phyloP scores from a whole-genome alignment of 2,797 vertebrate species.

The Mus minutoides region DNA sequence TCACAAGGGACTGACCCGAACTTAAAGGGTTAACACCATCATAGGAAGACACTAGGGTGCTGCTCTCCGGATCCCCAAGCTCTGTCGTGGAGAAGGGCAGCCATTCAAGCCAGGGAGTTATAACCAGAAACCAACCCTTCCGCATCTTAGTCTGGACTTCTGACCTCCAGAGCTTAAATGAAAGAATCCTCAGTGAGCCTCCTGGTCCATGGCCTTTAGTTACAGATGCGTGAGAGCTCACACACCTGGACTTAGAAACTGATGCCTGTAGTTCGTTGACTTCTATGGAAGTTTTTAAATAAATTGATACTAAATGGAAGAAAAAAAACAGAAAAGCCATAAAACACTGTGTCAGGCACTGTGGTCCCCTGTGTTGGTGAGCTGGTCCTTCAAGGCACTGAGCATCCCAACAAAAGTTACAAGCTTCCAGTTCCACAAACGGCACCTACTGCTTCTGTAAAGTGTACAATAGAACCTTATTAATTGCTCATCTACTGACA shows the following conservation, averaged over 20 bases:
- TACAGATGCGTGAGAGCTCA: fast-evolving
- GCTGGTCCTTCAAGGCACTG: not conserved
- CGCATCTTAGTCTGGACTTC: not conserved
- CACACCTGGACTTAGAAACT: not conserved
- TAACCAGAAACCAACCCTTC: not conserved
- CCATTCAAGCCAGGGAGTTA: not conserved
- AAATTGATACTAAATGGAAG: not conserved
- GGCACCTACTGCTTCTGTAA: not conserved
- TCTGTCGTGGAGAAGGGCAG: too few relatives aligned
- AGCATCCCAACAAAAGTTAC: not conserved
- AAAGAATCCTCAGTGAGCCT: not conserved
- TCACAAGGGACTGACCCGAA: not conserved
- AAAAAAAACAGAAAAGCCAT: not conserved
- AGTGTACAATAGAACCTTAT: not conserved
- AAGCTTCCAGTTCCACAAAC: not conserved
- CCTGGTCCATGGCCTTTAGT: not conserved
- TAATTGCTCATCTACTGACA: not conserved
- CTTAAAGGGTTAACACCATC: not conserved
- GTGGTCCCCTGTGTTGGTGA: not conserved
- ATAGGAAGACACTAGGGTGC: not conserved
- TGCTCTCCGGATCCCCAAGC: too few relatives aligned
- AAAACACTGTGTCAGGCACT: not conserved
- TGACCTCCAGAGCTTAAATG: not conserved
- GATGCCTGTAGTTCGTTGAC: not conserved
- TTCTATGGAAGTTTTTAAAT: not conserved